These are phyloP conservation scores for Peromyscus nudipes DNA, from an alignment of 2,797 vertebrate species.

Conservation along the genomic window DNA sequence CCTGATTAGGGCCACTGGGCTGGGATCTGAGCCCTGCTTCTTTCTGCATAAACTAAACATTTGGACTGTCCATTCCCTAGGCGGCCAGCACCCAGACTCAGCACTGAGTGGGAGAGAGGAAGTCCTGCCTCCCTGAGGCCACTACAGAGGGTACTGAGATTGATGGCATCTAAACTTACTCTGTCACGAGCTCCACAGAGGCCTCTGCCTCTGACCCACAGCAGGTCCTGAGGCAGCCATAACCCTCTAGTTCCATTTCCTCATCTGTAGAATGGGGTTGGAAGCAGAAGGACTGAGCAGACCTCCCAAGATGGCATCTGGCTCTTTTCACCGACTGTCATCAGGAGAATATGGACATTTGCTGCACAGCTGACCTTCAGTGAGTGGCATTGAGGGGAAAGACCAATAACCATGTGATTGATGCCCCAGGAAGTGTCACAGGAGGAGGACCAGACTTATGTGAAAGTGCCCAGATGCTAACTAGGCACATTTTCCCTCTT, in stretches of 20 bases:
- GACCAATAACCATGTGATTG: fast-evolving
- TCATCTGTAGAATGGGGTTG: neutral
- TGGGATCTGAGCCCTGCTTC: constrained; percentile 28
- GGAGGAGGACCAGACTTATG: neutral
- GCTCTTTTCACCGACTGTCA: neutral
- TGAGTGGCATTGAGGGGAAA: neutral
- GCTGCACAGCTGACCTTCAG: neutral
- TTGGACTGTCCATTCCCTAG: constrained; percentile 43
- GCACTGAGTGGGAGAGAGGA: neutral
- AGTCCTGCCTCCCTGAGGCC: neutral
- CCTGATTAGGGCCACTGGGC: neutral
- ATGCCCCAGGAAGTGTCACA: neutral
- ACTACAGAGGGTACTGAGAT: neutral
- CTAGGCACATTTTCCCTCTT: neutral
- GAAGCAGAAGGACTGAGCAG: neutral
- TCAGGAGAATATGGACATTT: neutral
- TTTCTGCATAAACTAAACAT: constrained; percentile 70
- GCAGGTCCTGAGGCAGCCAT: neutral
- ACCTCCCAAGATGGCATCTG: neutral
- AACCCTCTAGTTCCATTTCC: neutral
- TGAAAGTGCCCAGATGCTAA: neutral
- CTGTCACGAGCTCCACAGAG: neutral
- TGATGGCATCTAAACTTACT: neutral
- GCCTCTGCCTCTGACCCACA: neutral
- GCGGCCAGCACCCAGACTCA: neutral